These are phyloP conservation scores for Enhydra lutris DNA, from an alignment of 2,113 vertebrate species.

Conservation along the genomic window DNA sequence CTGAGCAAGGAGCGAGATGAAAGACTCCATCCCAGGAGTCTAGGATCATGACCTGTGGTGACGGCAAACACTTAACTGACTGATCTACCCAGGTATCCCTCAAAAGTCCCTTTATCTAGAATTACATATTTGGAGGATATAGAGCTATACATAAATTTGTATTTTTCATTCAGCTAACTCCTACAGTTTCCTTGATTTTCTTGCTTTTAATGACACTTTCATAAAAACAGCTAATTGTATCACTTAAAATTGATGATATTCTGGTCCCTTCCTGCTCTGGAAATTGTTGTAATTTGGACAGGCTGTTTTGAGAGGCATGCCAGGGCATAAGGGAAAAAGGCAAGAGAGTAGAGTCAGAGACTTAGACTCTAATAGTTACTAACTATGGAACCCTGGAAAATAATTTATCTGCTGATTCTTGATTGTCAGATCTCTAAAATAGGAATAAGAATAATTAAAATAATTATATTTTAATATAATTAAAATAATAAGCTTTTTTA, in stretches of 20 bases:
- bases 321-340: background rate
- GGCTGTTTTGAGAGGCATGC: background rate
- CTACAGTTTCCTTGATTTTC: background rate
- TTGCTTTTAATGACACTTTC: constrained; percentile 23
- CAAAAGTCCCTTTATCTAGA: background rate
- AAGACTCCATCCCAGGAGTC: too few relatives aligned
- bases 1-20: too few relatives aligned
- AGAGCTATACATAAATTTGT: background rate
- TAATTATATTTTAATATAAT: too few relatives aligned
- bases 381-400: background rate
- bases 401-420: constrained; percentile 30
- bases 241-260: background rate
- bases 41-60: too few relatives aligned
- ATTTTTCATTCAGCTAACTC: constrained; percentile 1
- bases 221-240: constrained; percentile 17
- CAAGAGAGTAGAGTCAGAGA: background rate
- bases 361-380: constrained; percentile 2
- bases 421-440: background rate
- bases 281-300: background rate
- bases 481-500: background rate
- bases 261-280: background rate
- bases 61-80: too few relatives aligned
- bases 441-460: constrained; percentile 14
- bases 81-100: too few relatives aligned
- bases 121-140: background rate